Conservation (phyloP, 1,140 invertebrate species). For the Gonioctena quinquepunctata region DNA sequence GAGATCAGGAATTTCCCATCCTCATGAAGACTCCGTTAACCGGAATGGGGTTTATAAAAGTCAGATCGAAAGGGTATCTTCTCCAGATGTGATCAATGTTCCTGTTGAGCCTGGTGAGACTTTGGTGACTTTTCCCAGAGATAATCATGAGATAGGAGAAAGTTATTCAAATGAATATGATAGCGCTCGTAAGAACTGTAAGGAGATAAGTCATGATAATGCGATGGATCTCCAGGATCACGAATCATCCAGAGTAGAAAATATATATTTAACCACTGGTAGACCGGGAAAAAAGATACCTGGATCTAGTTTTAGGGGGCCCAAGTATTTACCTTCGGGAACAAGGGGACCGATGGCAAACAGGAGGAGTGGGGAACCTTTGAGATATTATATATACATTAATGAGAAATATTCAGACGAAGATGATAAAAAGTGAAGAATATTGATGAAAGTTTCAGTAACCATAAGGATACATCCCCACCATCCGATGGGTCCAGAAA, state of each 20-base stretch:
- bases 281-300: neutral
- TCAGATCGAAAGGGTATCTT: neutral
- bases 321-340: neutral
- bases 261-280: neutral
- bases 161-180: neutral
- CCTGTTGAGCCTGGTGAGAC: constrained; percentile 3
- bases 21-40: too few relatives aligned
- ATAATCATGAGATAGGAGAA: neutral
- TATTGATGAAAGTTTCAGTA: too few relatives aligned
- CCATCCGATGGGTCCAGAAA: too few relatives aligned
- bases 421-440: neutral
- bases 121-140: neutral
- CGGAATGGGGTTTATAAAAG: neutral
- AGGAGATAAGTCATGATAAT: neutral
- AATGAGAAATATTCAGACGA: neutral
- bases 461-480: too few relatives aligned
- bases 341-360: neutral
- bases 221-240: neutral
- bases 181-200: neutral
- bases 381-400: neutral
- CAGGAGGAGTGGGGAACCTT: neutral
- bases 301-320: neutral
- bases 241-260: neutral
- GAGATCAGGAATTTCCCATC: neutral
- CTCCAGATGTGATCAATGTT: constrained; percentile 6